Base-by-base conservation (phyloP, 2,888 invertebrate species). In the Metopia argyrocephala region DNA sequence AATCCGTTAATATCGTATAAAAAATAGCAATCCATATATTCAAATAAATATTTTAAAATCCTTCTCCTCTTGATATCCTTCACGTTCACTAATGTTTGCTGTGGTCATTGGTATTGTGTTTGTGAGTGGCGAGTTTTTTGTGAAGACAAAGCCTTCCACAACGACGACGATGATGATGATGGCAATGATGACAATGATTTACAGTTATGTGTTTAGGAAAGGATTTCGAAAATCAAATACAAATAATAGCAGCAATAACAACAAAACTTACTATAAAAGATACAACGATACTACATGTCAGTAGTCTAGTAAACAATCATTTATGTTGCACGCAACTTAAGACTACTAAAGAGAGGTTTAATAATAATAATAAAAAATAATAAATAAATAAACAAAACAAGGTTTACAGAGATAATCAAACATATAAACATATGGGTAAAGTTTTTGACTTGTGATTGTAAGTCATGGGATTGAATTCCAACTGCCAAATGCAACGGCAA, bases 101-200 rank as follows among this genome's bases (percentile, higher is more conserved):
- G 71, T 76, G 79, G 79, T 76, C 79, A 80, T 57, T 76, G 75
- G 38, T 61, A 50, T 59, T 59, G 46, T 54, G 52, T 64, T 64
- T 20, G 27, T 50, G 65, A 56, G 23, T 25, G 57, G 57, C 3
- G 5, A 9, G 23, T 61, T 45, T 7, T 45, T 59, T 48, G 46
- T 23, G 50, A 15, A 52, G 20, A 28, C 68, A 25, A 56, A 15
- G n/a, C n/a, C 75, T 15, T 38, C 21, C 3, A 61, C 52, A n/a
- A 61, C n/a, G 27, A 61, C 52, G 52, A 31, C 25, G 6, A 25
- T 9, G 56, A 61, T 21, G 38, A 48, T 65, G 66, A 69, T 75
- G 64, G 3, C 12, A 12, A 86, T 84, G 84, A 86, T 87, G 89
- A 88, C 87, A 87, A 88, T 88, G 88, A 88, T 88, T 89, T 89